Evolutionary conservation across 2,888 invertebrate genomes (phyloP).

Genomic region (Autographa pulchrina): DNA sequence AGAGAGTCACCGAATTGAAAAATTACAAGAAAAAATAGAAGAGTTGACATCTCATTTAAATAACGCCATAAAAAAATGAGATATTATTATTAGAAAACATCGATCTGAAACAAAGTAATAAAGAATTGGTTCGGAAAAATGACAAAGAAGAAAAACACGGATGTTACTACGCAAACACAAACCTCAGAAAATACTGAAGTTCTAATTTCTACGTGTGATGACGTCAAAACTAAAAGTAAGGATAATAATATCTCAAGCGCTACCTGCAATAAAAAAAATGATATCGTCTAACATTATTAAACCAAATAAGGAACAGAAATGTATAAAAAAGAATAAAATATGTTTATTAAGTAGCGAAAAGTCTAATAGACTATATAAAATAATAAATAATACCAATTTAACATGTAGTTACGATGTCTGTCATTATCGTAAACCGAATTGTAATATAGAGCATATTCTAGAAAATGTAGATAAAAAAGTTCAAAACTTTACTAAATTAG

Average conservation of each 20-base stretch:
- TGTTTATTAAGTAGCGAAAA: constrained; percentile 5
- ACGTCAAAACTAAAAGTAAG: not conserved
- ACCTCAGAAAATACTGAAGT: not conserved
- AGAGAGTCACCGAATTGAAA: not conserved
- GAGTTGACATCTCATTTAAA: not conserved
- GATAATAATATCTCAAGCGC: not conserved
- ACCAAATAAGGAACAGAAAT: not conserved
- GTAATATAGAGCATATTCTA: not conserved
- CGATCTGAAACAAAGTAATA: constrained; percentile 1
- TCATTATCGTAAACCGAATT: constrained; percentile 17
- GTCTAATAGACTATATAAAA: constrained; percentile 2
- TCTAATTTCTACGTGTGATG: not conserved
- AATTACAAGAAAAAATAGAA: not conserved
- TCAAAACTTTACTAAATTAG: not conserved
- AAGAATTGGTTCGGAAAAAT: constrained; percentile 7
- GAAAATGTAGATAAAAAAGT: constrained; percentile 8
- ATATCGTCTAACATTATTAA: not conserved
- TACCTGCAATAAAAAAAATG: not conserved
- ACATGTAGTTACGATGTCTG: not conserved
- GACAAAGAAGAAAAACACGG: not conserved
- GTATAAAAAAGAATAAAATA: not conserved
- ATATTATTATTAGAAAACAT: constrained; percentile 12
- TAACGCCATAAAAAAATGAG: constrained; percentile 10
- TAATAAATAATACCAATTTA: constrained; percentile 1
- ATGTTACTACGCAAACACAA: not conserved